These are phyloP conservation scores for Urophycis tenuis DNA, from an alignment of 2,797 vertebrate genomes.

Conservation along the genomic window DNA sequence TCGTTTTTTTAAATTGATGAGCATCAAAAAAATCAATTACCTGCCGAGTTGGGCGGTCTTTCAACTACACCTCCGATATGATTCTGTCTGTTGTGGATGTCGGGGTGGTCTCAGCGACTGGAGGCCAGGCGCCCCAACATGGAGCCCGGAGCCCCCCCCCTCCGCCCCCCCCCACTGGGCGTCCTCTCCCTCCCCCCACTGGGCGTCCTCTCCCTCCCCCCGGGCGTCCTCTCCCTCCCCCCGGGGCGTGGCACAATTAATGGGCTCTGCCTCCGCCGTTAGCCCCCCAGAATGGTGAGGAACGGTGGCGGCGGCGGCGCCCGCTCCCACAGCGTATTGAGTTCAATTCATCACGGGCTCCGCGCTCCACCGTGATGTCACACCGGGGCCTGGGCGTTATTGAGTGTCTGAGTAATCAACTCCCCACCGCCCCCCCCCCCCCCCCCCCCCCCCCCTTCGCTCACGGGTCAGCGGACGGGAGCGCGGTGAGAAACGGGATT, in stretches of 20 bases:
- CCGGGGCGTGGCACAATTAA: no score
- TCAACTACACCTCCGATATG: not conserved
- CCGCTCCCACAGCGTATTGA: constrained; percentile 46
- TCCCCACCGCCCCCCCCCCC: constrained; percentile 28
- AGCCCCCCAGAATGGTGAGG: constrained; percentile 53
- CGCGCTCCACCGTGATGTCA: constrained; percentile 49
- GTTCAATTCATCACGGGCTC: constrained; percentile 53
- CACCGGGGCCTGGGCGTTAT: constrained; percentile 44
- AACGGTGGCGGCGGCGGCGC: constrained; percentile 39
- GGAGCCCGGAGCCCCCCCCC: constrained; percentile 32
- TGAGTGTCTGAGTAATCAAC: constrained; percentile 47
- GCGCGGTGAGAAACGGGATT: not conserved
- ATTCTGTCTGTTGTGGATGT: not conserved
- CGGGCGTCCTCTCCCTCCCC: no score
- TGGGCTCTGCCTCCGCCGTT: constrained; percentile 15
- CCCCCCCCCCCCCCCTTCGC: constrained; percentile 23
- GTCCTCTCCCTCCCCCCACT: no score
- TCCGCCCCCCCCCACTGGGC: not conserved
- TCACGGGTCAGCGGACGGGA: no score
- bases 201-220: no score
- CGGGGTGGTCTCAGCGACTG: not conserved
- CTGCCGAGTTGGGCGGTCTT: not conserved
- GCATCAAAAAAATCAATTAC: not conserved
- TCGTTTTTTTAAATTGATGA: not conserved
- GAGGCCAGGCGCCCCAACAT: no score